Conservation (phyloP, 2,888 invertebrate species). For the Ormyrus labotus region DNA sequence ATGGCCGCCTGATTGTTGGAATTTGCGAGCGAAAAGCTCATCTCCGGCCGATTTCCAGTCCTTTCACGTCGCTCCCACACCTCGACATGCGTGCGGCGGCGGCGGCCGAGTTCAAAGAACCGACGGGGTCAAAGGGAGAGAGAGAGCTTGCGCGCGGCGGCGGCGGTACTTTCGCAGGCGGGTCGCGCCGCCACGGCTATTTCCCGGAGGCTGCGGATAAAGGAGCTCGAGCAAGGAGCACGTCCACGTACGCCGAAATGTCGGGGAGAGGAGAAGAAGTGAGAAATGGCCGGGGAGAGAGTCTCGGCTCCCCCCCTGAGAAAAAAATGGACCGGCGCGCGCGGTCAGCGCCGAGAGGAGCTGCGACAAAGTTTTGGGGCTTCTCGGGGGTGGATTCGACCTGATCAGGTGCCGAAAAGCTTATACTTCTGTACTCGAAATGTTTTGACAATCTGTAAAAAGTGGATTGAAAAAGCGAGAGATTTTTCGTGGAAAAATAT, state of each 20-base stretch:
- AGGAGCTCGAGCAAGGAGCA: not conserved
- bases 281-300: not conserved
- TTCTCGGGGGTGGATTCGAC: too few relatives aligned
- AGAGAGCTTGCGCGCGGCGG: not conserved
- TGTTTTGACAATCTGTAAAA: too few relatives aligned
- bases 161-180: constrained; percentile 13
- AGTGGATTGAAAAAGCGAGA: too few relatives aligned
- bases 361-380: too few relatives aligned
- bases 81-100: not conserved
- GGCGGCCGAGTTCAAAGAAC: constrained; percentile 30
- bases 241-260: not conserved
- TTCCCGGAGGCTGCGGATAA: not conserved
- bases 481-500: too few relatives aligned
- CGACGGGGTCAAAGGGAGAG: too few relatives aligned
- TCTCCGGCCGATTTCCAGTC: constrained; percentile 17
- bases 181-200: not conserved
- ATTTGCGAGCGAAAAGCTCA: constrained; percentile 16
- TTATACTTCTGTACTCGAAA: too few relatives aligned
- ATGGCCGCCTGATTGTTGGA: constrained; percentile 46
- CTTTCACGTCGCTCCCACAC: constrained; percentile 22
- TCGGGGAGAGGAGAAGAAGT: not conserved
- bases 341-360: too few relatives aligned
- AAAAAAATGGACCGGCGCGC: too few relatives aligned
- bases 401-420: too few relatives aligned
- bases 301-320: too few relatives aligned